Base-by-base conservation (phyloP, 2,113 vertebrate species). In the Cercocebus atys region DNA sequence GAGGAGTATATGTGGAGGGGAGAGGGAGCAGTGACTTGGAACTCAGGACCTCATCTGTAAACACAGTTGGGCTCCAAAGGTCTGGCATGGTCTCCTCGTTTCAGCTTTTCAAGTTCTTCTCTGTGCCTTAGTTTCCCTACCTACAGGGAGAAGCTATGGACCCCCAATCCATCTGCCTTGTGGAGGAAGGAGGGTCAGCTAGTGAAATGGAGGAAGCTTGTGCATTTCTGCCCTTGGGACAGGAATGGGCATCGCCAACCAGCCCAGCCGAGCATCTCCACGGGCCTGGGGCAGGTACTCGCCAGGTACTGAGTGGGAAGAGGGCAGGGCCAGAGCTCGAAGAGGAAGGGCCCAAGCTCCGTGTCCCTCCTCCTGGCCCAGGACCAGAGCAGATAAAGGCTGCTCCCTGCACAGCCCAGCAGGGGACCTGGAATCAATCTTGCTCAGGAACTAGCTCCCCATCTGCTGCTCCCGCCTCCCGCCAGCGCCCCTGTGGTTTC, bases 361-460 rank as follows among this genome's bases (percentile, higher is more conserved):
- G 84, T 40, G 50, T 35, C 40, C 64, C 40, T 47, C 59, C 47
- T 95, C 70, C 55, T n/a, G 30, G 86, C 68, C 79, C 16, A 0
- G 85, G 88, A 93, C 70, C 64, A 47, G 75, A 27, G 70, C 94
- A 96, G 86, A 97, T 97, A 97, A 96, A 97, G 94, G 20, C 98
- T 43, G 88, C 52, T 94, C 94, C 89, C 82, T 27, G 27, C n/a
- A 66, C 6, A 3, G 78, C 93, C 30, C 68, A 73, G 68, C 47
- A 76, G 43, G 90, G 85, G 96, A 98, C 98, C 95, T 98, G 97
- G 97, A 97, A 98, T 93, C 96, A 92, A 97, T 98, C 94, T 50
- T 3, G n/a, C 90, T 76, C 35, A 5, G 35, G 25, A 85, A 43
- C 30, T 50, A 90, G 47, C 88, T 83, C 45, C 59, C 79, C 70